phyloP scores from a whole-genome alignment of 1,140 invertebrate genomes.

The Stenopsyche tienmushanensis region DNA sequence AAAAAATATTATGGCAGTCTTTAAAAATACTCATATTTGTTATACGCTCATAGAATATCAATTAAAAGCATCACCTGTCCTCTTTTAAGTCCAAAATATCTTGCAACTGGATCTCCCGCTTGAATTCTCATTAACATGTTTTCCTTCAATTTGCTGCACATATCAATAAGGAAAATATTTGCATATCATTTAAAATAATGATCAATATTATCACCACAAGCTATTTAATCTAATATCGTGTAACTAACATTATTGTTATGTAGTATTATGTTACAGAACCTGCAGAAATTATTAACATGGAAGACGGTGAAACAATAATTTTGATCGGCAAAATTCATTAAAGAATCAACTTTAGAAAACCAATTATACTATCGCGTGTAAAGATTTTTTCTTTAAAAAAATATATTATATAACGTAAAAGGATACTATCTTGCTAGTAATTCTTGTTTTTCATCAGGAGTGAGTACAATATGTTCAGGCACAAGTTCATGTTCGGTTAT shows the following conservation, averaged over 20 bases:
- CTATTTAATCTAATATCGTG: background rate
- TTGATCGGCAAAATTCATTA: no score
- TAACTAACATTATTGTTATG: no score
- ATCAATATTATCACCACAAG: background rate
- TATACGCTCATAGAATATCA: no score
- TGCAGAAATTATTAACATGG: no score
- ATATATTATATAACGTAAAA: no score
- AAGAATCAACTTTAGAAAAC: no score
- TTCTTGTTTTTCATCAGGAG: constrained; percentile 96
- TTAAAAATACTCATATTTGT: no score
- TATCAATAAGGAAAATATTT: constrained; percentile 47
- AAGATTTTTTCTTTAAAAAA: no score
- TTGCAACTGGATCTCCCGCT: constrained; percentile 94
- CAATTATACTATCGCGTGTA: no score
- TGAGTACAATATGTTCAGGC: constrained; percentile 98
- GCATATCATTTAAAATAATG: background rate
- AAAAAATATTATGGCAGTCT: constrained; percentile 43
- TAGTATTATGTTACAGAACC: no score
- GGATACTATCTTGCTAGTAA: constrained; percentile 88
- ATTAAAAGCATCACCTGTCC: constrained; percentile 70
- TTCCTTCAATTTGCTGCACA: constrained; percentile 89
- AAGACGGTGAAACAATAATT: no score
- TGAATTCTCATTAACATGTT: constrained; percentile 99
- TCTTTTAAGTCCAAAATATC: constrained; percentile 96
- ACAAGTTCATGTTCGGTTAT: constrained; percentile 99